These are phyloP conservation scores for Tipula lateralis DNA, from an alignment of 2,888 invertebrate genomes.

Conservation along the genomic window DNA sequence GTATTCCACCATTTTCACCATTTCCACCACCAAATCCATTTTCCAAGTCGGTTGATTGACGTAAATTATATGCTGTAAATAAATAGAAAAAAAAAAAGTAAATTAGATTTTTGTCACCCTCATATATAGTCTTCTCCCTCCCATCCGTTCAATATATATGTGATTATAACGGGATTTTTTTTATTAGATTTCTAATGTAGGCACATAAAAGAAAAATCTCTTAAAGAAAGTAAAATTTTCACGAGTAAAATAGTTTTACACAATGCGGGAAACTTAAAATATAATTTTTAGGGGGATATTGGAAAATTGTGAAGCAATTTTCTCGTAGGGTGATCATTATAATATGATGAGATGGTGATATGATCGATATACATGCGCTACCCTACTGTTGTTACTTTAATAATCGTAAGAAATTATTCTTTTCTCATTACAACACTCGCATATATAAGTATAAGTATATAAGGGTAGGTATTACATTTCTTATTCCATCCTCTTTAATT, in stretches of 20 bases:
- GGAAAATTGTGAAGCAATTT: not conserved
- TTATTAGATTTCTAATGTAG: not conserved
- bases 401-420: constrained; percentile 9
- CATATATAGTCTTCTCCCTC: not conserved
- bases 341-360: not conserved
- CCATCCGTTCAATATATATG: not conserved
- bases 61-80: constrained; percentile 26
- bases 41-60: constrained; percentile 11
- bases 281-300: not conserved
- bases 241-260: not conserved
- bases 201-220: not conserved
- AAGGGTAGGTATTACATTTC: not conserved
- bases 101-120: constrained; percentile 26
- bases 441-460: not conserved
- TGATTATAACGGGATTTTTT: not conserved
- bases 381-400: not conserved
- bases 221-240: not conserved
- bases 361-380: not conserved
- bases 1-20: constrained; percentile 12
- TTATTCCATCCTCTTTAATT: not conserved
- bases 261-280: not conserved
- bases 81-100: constrained; percentile 14
- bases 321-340: not conserved
- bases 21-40: not conserved
- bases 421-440: not conserved